phyloP scores from a whole-genome alignment of 2,888 invertebrate genomes.

The Idaea biselata region DNA sequence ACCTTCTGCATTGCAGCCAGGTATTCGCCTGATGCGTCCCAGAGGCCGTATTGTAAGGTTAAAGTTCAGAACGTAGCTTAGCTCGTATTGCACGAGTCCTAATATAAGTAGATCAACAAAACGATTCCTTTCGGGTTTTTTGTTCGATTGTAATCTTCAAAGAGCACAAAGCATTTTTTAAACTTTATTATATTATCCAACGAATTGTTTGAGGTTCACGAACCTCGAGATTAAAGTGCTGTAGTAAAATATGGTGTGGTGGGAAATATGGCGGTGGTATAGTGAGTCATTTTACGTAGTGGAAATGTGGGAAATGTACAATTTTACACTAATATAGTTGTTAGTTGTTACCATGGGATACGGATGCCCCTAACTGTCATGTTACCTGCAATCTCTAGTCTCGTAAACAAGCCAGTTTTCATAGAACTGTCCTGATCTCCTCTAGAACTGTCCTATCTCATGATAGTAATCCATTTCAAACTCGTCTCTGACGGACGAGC shows the following conservation, averaged over 20 bases:
- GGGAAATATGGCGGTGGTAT: neutral
- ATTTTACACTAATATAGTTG: too few relatives aligned
- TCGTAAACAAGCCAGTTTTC: too few relatives aligned
- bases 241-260: slow-evolving; percentile 7
- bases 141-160: slow-evolving; percentile 1
- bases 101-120: neutral
- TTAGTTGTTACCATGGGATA: too few relatives aligned
- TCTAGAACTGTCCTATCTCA: too few relatives aligned
- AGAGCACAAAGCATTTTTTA: neutral
- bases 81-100: neutral
- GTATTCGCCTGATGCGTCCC: too few relatives aligned
- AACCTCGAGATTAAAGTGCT: neutral
- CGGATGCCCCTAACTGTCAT: too few relatives aligned
- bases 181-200: neutral
- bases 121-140: neutral
- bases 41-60: too few relatives aligned
- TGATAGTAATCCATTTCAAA: too few relatives aligned
- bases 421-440: too few relatives aligned
- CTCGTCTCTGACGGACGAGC: too few relatives aligned
- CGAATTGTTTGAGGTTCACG: neutral
- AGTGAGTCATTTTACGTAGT: neutral
- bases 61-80: neutral
- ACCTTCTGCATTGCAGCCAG: too few relatives aligned
- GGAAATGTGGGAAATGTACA: neutral
- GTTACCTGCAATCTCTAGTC: too few relatives aligned